These are phyloP conservation scores for Bos javanicus DNA, from an alignment of 2,113 vertebrate genomes.

Conservation along the genomic window DNA sequence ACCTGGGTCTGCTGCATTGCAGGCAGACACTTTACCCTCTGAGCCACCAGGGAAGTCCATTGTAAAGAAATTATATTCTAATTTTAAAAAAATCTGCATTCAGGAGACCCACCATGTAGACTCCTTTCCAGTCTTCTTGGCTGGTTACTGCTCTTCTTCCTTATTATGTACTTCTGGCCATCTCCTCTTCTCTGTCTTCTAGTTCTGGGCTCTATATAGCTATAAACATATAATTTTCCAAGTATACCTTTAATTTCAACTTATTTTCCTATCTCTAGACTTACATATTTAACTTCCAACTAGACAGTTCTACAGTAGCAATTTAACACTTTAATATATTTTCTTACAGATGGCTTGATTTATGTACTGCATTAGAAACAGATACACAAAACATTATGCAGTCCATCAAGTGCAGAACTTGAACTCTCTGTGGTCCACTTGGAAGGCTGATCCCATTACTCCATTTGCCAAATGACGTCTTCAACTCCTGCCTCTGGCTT, in stretches of 20 bases:
- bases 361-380: neutral
- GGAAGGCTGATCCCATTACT: neutral
- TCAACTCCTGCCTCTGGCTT: neutral
- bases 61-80: neutral
- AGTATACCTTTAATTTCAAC: neutral
- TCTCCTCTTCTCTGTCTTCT: neutral
- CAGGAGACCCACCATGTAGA: neutral
- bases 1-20: fast-evolving
- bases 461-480: neutral
- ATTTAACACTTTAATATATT: neutral
- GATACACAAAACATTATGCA: neutral
- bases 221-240: neutral
- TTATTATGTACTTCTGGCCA: neutral
- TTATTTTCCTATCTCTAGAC: neutral
- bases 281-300: neutral
- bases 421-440: neutral
- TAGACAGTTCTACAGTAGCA: neutral
- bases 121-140: neutral
- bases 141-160: neutral
- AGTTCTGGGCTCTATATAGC: neutral
- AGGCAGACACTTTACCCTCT: fast-evolving
- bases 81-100: neutral
- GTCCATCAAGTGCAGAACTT: neutral
- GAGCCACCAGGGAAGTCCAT: neutral
- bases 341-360: neutral